Percentiles rank a stretch among this genome's conserved stretches.
Evolutionary conservation across 2,888 invertebrate genomes (phyloP).

Genomic region (Xanthia icteritia): DNA sequence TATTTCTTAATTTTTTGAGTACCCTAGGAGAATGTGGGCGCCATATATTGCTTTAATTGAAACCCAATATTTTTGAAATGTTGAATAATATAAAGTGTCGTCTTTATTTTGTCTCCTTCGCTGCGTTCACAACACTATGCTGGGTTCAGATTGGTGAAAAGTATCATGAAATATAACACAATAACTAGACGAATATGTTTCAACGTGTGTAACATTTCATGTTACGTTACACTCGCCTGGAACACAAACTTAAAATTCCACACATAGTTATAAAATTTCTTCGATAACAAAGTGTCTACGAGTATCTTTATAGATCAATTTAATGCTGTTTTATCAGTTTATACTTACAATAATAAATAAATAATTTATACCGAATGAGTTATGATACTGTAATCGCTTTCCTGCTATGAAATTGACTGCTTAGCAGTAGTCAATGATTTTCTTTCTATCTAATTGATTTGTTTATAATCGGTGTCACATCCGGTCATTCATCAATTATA

Average conservation of each 20-base stretch:
- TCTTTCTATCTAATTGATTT: slow-evolving; percentile 9
- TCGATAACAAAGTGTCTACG: slow-evolving; percentile 1
- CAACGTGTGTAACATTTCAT: background rate
- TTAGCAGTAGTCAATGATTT: background rate
- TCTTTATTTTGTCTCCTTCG: background rate
- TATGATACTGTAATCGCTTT: background rate
- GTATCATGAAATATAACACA: background rate
- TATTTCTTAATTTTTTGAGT: background rate
- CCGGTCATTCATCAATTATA: slow-evolving; percentile 4
- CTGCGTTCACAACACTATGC: background rate
- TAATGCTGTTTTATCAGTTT: slow-evolving; percentile 18
- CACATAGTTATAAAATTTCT: slow-evolving; percentile 9
- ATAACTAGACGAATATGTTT: background rate
- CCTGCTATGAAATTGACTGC: background rate
- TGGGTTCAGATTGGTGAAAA: background rate
- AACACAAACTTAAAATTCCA: background rate
- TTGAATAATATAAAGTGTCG: background rate
- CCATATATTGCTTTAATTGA: background rate
- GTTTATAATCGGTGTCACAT: slow-evolving; percentile 4
- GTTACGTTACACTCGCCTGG: background rate
- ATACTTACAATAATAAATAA: background rate
- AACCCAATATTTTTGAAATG: background rate
- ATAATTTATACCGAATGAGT: background rate
- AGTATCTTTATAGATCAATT: slow-evolving; percentile 24
- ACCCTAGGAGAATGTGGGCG: background rate